phyloP scores from a whole-genome alignment of 92 coral and sea anemone species.

The Epizoanthus ramosus region DNA sequence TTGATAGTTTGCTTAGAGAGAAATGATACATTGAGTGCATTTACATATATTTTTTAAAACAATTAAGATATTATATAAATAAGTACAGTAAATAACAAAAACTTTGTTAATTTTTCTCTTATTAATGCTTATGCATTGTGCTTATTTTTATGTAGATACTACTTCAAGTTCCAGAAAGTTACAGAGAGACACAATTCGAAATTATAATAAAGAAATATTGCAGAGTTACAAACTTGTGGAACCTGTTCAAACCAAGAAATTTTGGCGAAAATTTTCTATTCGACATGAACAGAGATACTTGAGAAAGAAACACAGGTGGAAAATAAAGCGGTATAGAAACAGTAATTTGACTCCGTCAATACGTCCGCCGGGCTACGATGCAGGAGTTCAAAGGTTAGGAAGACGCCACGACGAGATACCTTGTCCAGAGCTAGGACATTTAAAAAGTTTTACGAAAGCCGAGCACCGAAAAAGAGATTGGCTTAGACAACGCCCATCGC shows the following conservation, averaged over 20 bases:
- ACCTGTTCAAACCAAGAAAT: not conserved
- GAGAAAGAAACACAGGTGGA: too few species aligned
- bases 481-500: not conserved
- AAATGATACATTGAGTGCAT: too few species aligned
- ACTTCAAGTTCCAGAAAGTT: not conserved
- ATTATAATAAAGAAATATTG: not conserved
- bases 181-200: not conserved
- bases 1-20: too few species aligned
- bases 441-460: not conserved
- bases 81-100: too few species aligned
- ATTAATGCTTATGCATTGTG: too few species aligned
- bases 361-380: not conserved
- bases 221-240: not conserved
- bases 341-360: not conserved
- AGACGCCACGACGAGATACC: conserved; percentile 13
- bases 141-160: too few species aligned
- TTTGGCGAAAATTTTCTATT: not conserved
- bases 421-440: not conserved
- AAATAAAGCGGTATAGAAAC: not conserved
- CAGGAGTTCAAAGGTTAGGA: not conserved
- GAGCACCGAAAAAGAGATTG: not conserved
- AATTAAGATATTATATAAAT: too few species aligned
- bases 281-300: not conserved
- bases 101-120: too few species aligned
- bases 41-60: too few species aligned